Conservation (phyloP, 1,140 invertebrate species). For the Diabrotica virgifera region DNA sequence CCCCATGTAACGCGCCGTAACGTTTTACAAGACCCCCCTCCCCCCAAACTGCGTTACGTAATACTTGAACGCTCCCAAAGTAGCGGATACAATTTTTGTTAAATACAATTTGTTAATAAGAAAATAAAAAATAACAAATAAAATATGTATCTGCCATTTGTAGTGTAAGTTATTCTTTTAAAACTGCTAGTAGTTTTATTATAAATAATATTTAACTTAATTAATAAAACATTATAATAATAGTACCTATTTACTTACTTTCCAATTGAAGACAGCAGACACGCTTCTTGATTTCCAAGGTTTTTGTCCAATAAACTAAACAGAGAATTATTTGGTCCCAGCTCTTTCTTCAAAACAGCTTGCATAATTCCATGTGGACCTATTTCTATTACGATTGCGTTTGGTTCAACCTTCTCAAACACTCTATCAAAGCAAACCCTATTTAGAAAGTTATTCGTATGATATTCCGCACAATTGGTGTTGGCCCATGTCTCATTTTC, state of each 20-base stretch:
- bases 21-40: too few relatives aligned
- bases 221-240: too few relatives aligned
- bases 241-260: conserved; percentile 63
- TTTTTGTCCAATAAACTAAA: conserved; percentile 73
- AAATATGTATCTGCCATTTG: too few relatives aligned
- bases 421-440: conserved; percentile 84
- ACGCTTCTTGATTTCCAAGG: conserved; percentile 64
- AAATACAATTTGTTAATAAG: too few relatives aligned
- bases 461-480: conserved; percentile 82
- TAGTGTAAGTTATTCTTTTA: too few relatives aligned
- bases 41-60: too few relatives aligned
- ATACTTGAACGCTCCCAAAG: too few relatives aligned
- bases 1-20: too few relatives aligned
- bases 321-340: conserved; percentile 61
- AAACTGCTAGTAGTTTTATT: too few relatives aligned
- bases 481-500: conserved; percentile 67
- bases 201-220: too few relatives aligned
- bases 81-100: too few relatives aligned
- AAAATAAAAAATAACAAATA: too few relatives aligned
- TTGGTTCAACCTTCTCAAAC: conserved; percentile 66
- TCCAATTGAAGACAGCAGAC: conserved; percentile 68
- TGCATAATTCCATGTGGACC: conserved; percentile 78
- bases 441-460: conserved; percentile 83
- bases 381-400: conserved; percentile 76
- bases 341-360: conserved; percentile 62